Evolutionary conservation across 2,113 vertebrate genomes (phyloP).

Genomic region (Danionella cerebrum): DNA sequence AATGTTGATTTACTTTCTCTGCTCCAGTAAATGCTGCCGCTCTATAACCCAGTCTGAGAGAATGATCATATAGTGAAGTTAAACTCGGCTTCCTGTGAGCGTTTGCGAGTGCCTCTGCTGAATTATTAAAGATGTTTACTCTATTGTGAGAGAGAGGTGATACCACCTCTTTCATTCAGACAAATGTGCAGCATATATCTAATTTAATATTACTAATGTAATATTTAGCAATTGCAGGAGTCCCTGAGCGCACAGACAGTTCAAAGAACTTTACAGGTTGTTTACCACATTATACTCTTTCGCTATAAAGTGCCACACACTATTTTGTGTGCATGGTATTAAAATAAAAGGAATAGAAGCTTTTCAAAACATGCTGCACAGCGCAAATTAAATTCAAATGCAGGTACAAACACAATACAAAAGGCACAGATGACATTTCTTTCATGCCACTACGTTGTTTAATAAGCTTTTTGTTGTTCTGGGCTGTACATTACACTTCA

Average conservation of each 20-base stretch:
- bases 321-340: neutral
- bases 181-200: neutral
- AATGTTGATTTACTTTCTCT: neutral
- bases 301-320: neutral
- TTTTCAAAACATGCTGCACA: neutral
- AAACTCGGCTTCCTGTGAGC: neutral
- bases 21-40: neutral
- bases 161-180: neutral
- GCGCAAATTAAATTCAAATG: no score
- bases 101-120: conserved; percentile 15
- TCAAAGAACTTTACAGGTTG: conserved; percentile 10
- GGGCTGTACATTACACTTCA: no score
- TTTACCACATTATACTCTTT: conserved; percentile 2
- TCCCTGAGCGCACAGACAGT: neutral
- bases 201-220: conserved; percentile 15
- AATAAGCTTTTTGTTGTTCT: no score
- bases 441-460: no score
- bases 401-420: no score
- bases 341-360: neutral
- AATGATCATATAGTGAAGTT: conserved; percentile 14
- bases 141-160: neutral
- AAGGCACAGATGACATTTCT: no score
- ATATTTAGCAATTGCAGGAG: conserved; percentile 2
- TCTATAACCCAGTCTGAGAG: neutral
- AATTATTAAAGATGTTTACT: conserved; percentile 39